Evolutionary conservation across 2,797 vertebrate genomes (phyloP), one percentile per base, ranked within the genome.

Genomic region (Arnoldichthys spilopterus): DNA sequence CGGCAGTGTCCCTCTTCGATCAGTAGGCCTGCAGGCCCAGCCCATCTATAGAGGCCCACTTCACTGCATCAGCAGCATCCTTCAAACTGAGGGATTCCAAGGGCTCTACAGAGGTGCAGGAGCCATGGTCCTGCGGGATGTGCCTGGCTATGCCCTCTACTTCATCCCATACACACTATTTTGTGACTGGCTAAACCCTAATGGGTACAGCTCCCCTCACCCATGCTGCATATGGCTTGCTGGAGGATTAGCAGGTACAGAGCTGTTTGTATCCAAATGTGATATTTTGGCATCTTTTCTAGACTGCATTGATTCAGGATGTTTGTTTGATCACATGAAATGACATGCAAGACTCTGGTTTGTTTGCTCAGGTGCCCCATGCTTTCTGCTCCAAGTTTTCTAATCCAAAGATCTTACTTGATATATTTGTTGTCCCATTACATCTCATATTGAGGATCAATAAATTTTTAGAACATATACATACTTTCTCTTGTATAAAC

Each of bases 111-210:
- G 97, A 37, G 98, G 98, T 0, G 91, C 89, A 0, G 90, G 93
- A 0, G 96, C 97, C 85, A 99, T 97, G 97, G 72, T 98, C 30
- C 92, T 99, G 76, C 92, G 98, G 82, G 98, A 99, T 12, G 74
- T 98, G 20, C 97, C 98, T 0, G 98, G 98, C 0, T 99, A 99
- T 79, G 90, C 93, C 1, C 91, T 97, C 74, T 99, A 99, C 88
- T 99, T 99, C 85, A 91, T 97, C 81, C 97, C 97, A 0, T 99
- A 99, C 6, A 85, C 90, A 0, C 53, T 96, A 47, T 86, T 99
- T 84, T 96, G 93, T 53, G 83, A 92, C 78, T 93, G 96, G 93
- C 85, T 97, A 84, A 96, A 87, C 2, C 92, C 96, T 0, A 94
- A 96, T 0, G 56, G 84, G 81, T 82, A 69, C 0, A 47, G 91